Evolutionary conservation across 2,888 invertebrate genomes (phyloP).

Genomic region (Arge pagana): DNA sequence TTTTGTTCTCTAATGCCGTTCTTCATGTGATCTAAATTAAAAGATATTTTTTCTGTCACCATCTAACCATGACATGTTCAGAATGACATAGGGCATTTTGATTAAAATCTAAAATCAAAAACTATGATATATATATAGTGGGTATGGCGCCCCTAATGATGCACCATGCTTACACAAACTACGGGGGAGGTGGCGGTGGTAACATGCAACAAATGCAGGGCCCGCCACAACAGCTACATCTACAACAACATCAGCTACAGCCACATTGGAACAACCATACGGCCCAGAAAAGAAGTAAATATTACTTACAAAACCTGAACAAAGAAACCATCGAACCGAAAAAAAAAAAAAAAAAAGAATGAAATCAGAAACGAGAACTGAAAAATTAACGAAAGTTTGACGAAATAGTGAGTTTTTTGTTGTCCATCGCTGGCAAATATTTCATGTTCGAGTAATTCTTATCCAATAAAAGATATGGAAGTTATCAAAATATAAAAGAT

Average conservation of each 20-base stretch:
- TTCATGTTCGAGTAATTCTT: too few species aligned
- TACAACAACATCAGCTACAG: slow-evolving; percentile 58
- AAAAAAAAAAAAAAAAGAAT: slow-evolving; percentile 25
- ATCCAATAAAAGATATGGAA: not conserved
- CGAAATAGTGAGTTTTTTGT: slow-evolving; percentile 16
- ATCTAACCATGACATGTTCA: slow-evolving; percentile 26
- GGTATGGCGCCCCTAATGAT: slow-evolving; percentile 61
- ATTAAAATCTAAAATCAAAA: slow-evolving; percentile 48
- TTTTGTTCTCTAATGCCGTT: too few species aligned
- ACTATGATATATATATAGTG: slow-evolving; percentile 55
- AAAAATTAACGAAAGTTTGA: slow-evolving; percentile 23
- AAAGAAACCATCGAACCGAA: slow-evolving; percentile 22
- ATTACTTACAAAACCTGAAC: slow-evolving; percentile 48
- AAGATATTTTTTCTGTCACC: too few species aligned
- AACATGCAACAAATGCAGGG: slow-evolving; percentile 61
- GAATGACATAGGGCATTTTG: slow-evolving; percentile 36
- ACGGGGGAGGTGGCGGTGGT: slow-evolving; percentile 65
- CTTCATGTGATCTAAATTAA: too few species aligned
- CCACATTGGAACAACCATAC: slow-evolving; percentile 60
- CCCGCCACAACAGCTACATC: slow-evolving; percentile 60
- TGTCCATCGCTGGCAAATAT: too few species aligned
- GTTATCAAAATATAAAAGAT: slow-evolving; percentile 1
- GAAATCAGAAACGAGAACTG: slow-evolving; percentile 24
- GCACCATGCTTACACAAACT: slow-evolving; percentile 65
- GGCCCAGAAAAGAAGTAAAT: slow-evolving; percentile 61